Evolutionary conservation across 2,797 vertebrate genomes (phyloP).

Genomic region (Phoeniculus purpureus): DNA sequence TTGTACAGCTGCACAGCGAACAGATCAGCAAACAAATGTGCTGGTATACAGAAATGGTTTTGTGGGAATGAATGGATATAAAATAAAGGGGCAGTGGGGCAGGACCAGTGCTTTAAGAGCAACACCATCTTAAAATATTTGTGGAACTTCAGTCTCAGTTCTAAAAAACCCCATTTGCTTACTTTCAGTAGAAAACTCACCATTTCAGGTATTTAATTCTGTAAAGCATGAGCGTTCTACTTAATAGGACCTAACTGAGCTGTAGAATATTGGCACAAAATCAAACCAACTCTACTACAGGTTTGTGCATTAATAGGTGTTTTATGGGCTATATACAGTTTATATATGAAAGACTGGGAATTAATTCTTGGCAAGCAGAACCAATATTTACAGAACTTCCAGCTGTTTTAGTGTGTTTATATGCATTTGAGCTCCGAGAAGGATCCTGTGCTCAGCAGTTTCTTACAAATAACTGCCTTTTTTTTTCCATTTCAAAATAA

Average conservation of each 20-base stretch:
- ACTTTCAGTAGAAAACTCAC: neutral
- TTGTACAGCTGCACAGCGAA: constrained; percentile 47
- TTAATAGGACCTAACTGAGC: neutral
- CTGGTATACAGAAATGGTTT: neutral
- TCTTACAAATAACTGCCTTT: neutral
- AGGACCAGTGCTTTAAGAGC: neutral
- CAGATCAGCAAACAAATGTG: constrained; percentile 56
- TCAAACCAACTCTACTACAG: neutral
- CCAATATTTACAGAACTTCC: neutral
- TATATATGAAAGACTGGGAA: neutral
- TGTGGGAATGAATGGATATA: neutral
- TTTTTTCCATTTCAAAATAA: neutral
- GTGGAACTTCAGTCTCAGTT: neutral
- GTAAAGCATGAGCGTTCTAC: neutral
- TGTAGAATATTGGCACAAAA: neutral
- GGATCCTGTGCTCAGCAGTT: neutral
- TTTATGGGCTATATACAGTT: neutral
- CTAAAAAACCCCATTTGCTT: neutral
- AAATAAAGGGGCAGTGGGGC: neutral
- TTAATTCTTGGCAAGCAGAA: neutral
- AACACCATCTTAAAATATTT: neutral
- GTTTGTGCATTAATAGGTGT: neutral
- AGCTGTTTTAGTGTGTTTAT: neutral
- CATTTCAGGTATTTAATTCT: neutral
- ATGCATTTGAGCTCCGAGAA: neutral